A percentile compares a stretch with the other conserved stretches of the same genome.
These are phyloP conservation scores for Yponomeuta plumbellus DNA, from an alignment of 2,888 invertebrate genomes.

Conservation along the genomic window DNA sequence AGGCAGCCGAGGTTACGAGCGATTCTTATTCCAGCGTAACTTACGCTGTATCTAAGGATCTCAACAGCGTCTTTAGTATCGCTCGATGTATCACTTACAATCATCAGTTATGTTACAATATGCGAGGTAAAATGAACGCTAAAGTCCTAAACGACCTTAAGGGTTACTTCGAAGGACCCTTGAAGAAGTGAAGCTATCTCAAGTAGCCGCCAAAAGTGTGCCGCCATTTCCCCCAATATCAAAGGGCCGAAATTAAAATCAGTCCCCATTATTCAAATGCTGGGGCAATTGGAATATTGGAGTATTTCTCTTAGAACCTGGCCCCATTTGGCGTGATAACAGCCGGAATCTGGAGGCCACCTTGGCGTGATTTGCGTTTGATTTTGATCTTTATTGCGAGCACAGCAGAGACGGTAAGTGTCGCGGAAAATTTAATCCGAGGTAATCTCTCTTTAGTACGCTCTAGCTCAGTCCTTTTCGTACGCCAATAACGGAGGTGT, in stretches of 20 bases:
- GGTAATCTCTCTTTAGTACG: not conserved
- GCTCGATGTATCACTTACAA: too few relatives aligned
- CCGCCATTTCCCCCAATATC: constrained; percentile 3
- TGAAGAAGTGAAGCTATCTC: not conserved
- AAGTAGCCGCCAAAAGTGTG: not conserved
- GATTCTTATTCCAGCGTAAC: too few relatives aligned
- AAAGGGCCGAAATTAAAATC: constrained; percentile 11
- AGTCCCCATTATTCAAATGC: constrained; percentile 8
- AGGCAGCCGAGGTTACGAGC: too few relatives aligned
- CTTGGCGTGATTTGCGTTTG: not conserved
- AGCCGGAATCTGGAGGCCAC: not conserved
- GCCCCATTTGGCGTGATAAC: not conserved
- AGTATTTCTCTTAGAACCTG: constrained; percentile 4
- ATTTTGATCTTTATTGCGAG: not conserved
- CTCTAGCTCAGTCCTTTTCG: not conserved
- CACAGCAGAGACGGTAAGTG: not conserved
- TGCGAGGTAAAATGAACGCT: too few relatives aligned
- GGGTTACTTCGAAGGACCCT: not conserved
- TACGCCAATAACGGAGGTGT: too few relatives aligned
- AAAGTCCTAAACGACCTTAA: not conserved
- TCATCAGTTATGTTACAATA: too few relatives aligned
- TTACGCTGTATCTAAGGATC: too few relatives aligned
- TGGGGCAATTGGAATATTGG: constrained; percentile 2
- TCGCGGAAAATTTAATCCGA: not conserved
- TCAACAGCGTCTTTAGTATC: too few relatives aligned